A percentile compares a stretch with the other conserved stretches of the same genome.
phyloP scores from a whole-genome alignment of 2,888 invertebrate genomes.

The Latrodectus hesperus region DNA sequence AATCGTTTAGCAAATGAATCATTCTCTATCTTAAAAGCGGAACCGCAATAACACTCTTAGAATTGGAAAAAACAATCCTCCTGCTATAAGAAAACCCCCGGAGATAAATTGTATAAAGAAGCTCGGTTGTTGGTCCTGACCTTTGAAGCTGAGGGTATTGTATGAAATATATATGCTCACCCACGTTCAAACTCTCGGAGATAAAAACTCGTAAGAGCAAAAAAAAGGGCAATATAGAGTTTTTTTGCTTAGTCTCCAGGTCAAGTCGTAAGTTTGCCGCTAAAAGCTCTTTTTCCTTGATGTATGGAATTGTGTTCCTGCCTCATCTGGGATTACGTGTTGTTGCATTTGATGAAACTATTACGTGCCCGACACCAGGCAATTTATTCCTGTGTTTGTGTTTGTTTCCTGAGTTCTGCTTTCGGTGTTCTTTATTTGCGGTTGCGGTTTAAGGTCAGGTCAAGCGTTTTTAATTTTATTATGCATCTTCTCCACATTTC shows the following conservation, averaged over 20 bases:
- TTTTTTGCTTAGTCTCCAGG: slow-evolving; percentile 20
- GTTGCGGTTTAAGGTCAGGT: slow-evolving; percentile 3
- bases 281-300: slow-evolving; percentile 63
- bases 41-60: too few species aligned
- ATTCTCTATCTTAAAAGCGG: too few species aligned
- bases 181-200: slow-evolving; percentile 34
- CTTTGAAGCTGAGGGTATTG: slow-evolving; percentile 22
- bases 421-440: slow-evolving; percentile 4
- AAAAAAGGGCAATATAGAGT: neutral
- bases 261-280: slow-evolving; percentile 41
- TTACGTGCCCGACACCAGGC: slow-evolving; percentile 33
- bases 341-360: slow-evolving; percentile 52
- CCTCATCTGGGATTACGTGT: slow-evolving; percentile 49
- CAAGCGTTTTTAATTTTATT: neutral
- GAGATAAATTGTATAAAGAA: neutral
- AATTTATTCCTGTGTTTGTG: neutral
- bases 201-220: slow-evolving; percentile 20
- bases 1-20: too few species aligned
- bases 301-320: slow-evolving; percentile 33
- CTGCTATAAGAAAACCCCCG: too few species aligned
- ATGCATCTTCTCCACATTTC: neutral
- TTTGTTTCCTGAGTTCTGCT: neutral
- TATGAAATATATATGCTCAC: slow-evolving; percentile 54
- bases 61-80: too few species aligned
- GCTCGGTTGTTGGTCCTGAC: slow-evolving; percentile 28